Evolutionary conservation across 1,140 invertebrate genomes (phyloP), one percentile per base, ranked within the genome.

Genomic region (Atopsyche davidsoni): DNA sequence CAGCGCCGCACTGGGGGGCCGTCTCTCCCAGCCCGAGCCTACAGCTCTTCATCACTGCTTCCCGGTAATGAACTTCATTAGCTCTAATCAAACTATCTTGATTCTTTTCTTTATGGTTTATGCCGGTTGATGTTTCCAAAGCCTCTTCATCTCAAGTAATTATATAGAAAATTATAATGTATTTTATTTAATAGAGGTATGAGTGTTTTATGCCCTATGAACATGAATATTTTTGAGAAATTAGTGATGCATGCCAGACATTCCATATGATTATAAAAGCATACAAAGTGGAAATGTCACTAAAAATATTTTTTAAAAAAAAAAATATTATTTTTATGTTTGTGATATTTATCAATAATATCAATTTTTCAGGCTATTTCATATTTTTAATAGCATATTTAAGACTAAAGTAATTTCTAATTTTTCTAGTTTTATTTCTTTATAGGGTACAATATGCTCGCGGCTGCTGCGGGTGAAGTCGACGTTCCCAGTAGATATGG

Each of bases 401-500:
- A n/a, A n/a, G n/a, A n/a, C n/a, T n/a, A n/a, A n/a, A n/a, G n/a
- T n/a, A n/a, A n/a, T n/a, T n/a, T n/a, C n/a, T n/a, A n/a, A n/a
- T n/a, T n/a, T n/a, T n/a, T n/a, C n/a, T n/a, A n/a, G n/a, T n/a
- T n/a, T n/a, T n/a, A n/a, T 47, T 46, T 38, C 39, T 58, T 76
- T 79, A 28, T 63, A 90, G 87, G 87, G 87, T 13, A 87, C 84
- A 64, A 76, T 87, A 35, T 89, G 86, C 60, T 75, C 78, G 32
- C 79, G 85, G 58, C 78, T 82, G 23, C 42, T 55, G 36, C 24
- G 43, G 23, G 50, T 59, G 14, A 48, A 51, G 21, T 56, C 53
- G 13, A 45, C 57, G 3, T 55, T 52, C 42, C 53, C 57, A 17
- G 49, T 59, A 38, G 53, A 57, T 24, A 47, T 51, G 42, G 54